Evolutionary conservation across 2,888 invertebrate species (phyloP), one percentile per base, ranked within the genome.

Genomic region (Prosopocoilus inquinatus): DNA sequence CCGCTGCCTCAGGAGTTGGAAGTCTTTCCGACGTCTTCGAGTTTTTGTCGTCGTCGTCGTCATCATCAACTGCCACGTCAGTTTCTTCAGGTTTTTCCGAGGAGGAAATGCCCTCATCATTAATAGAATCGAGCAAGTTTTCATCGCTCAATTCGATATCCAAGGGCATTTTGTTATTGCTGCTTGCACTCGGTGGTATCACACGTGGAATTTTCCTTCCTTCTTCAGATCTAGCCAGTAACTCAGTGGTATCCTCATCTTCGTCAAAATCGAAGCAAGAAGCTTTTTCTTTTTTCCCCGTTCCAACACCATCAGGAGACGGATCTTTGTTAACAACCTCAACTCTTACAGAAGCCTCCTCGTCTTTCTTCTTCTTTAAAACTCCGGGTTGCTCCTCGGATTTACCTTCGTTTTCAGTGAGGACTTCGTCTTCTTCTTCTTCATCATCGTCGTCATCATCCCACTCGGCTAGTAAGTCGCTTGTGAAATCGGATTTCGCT

Each of bases 251-350:
- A 80, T 66, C 83, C 70, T 88, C 85, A 62, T 89, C 89, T 59
- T 90, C 89, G 48, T 86, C 86, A 71, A 91, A 91, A 73, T 91
- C 91, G 70, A 90, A 91, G 71, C 90, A 90, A 0, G 41, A 28
- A 0, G 89, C 87, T 55, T 78, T 78, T 47, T 63, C 65, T 63
- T 33, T 62, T 60, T 46, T 72, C 64, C 47, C 70, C 47, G 50
- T 55, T 16, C 16, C 52, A 11, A 63, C 66, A 7, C 75, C 36
- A n/a, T 13, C 15, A 9, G 43, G 43, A n/a, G n/a, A n/a, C n/a
- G n/a, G n/a, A 36, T 53, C 47, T 33, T 45, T 52, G 34, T 53
- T 44, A 45, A 32, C 36, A 45, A 47, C 57, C 11, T 13, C 48
- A 45, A 15, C 57, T 55, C 44, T 61, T 58, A 44, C 52, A 47